Conservation (phyloP, 1,140 invertebrate species). For the Drosophila rhopaloa region DNA sequence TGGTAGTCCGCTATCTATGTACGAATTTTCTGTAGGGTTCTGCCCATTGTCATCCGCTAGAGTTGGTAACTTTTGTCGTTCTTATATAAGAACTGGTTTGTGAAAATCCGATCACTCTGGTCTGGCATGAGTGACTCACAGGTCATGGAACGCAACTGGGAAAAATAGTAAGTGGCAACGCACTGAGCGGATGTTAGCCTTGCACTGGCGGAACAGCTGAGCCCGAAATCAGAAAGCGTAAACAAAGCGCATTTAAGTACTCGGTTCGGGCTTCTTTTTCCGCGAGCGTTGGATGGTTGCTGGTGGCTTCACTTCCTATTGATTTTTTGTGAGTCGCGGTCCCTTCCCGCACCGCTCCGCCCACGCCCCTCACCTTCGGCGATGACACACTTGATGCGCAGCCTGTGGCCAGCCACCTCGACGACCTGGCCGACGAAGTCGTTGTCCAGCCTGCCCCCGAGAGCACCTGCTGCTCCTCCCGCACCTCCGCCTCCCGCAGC, state of each 20-base stretch:
- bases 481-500: constrained; percentile 23
- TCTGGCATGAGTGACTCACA: constrained; percentile 47
- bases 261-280: neutral
- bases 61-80: neutral
- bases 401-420: constrained; percentile 94
- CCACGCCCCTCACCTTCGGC: constrained; percentile 91
- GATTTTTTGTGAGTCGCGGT: constrained; percentile 36
- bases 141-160: constrained; percentile 35
- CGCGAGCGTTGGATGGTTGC: neutral
- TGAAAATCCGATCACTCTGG: neutral
- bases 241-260: constrained; percentile 32
- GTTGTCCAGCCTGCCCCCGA: constrained; percentile 87
- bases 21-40: neutral
- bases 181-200: neutral
- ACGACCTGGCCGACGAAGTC: constrained; percentile 96
- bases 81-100: constrained; percentile 30
- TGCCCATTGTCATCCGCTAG: neutral
- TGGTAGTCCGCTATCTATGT: neutral
- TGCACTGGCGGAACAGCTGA: neutral
- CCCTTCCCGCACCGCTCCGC: too few species aligned
- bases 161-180: neutral
- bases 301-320: constrained; percentile 50
- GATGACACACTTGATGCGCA: constrained; percentile 95
- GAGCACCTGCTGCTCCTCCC: constrained; percentile 16
- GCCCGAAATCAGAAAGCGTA: constrained; percentile 63